phyloP scores from a whole-genome alignment of 2,888 invertebrate species.

The Drosophila flavopinicola region DNA sequence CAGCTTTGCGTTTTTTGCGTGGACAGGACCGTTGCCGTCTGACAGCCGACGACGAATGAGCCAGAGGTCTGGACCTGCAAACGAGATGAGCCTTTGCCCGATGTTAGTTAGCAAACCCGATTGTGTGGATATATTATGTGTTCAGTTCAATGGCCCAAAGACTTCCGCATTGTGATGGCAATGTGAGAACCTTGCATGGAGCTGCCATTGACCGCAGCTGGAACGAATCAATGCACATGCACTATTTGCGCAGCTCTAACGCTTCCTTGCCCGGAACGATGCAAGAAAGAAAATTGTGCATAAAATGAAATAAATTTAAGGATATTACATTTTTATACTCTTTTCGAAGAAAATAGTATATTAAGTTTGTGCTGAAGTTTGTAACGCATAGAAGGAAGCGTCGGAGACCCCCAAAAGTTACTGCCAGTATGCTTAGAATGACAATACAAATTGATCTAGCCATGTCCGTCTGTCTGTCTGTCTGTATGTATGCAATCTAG shows the following conservation, averaged over 20 bases:
- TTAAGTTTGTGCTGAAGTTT: too few relatives aligned
- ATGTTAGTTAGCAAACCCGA: constrained; percentile 50
- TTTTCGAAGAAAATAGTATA: too few relatives aligned
- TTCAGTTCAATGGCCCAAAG: constrained; percentile 71
- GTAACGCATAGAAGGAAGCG: too few relatives aligned
- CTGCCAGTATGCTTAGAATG: too few relatives aligned
- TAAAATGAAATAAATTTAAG: too few relatives aligned
- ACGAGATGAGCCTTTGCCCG: constrained; percentile 44
- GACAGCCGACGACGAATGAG: constrained; percentile 64
- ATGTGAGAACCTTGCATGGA: constrained; percentile 51
- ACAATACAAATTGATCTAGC: too few relatives aligned
- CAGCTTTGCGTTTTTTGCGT: constrained; percentile 7
- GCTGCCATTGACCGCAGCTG: constrained; percentile 37
- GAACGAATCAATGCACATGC: constrained; percentile 24
- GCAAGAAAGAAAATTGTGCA: too few relatives aligned
- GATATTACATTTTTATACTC: too few relatives aligned
- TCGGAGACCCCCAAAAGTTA: too few relatives aligned
- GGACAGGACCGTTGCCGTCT: constrained; percentile 57
- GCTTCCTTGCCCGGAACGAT: too few relatives aligned
- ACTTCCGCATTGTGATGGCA: constrained; percentile 70
- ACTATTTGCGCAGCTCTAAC: constrained; percentile 50
- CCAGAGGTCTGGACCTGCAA: constrained; percentile 26
- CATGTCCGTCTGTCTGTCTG: too few relatives aligned
- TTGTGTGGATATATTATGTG: constrained; percentile 34
- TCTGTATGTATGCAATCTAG: too few relatives aligned